Percentiles rank a stretch among this genome's conserved stretches.
phyloP scores from a whole-genome alignment of 2,113 vertebrate species.

The Meleagris gallopavo region DNA sequence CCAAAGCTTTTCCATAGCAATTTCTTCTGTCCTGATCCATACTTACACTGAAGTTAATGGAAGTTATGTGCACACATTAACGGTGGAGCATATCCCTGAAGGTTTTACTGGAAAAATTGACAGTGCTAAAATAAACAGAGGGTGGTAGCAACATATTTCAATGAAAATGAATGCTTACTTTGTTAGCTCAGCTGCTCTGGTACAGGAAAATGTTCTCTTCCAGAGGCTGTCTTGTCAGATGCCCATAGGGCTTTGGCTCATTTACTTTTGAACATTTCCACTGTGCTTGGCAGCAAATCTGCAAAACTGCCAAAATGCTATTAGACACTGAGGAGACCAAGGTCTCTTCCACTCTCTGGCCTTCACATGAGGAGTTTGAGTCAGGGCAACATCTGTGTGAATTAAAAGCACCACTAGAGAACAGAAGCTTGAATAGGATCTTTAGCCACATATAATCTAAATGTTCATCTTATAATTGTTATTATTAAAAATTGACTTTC shows the following conservation, averaged over 20 bases:
- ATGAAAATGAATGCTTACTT: slow-evolving; percentile 11
- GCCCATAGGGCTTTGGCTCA: neutral
- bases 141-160: neutral
- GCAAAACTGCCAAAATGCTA: neutral
- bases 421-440: neutral
- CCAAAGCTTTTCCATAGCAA: neutral
- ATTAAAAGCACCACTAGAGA: neutral
- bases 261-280: slow-evolving; percentile 37
- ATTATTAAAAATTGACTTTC: neutral
- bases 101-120: slow-evolving; percentile 32
- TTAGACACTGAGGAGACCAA: neutral
- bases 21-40: neutral
- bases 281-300: neutral
- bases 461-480: neutral
- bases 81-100: neutral
- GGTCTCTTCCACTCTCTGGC: neutral
- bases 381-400: neutral
- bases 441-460: neutral
- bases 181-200: slow-evolving; percentile 46
- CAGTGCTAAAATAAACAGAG: slow-evolving; percentile 27
- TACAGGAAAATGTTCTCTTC: neutral
- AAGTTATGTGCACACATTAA: neutral
- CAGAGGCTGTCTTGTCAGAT: neutral
- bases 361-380: neutral
- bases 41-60: neutral